Percentiles rank a stretch among this genome's conserved stretches.
Evolutionary conservation across 2,888 invertebrate genomes (phyloP).

Genomic region (Campoplex nolae): DNA sequence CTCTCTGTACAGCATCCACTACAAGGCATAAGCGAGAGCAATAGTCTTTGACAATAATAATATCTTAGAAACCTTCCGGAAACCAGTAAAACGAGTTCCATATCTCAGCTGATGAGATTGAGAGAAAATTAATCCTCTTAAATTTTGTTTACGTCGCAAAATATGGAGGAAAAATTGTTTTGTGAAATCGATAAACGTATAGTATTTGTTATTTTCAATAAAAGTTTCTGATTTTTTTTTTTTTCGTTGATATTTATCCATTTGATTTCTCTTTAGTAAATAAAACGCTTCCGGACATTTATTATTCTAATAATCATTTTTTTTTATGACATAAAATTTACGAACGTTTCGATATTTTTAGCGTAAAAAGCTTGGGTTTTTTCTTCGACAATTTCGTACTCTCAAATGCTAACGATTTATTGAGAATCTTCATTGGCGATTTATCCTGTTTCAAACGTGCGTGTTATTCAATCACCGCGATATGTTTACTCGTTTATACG

Average conservation of each 20-base stretch:
- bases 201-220: neutral
- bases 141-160: neutral
- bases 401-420: neutral
- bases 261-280: neutral
- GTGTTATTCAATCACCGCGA: neutral
- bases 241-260: neutral
- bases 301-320: neutral
- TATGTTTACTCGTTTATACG: neutral
- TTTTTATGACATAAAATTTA: neutral
- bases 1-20: neutral
- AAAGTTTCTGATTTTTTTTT: neutral
- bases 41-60: conserved; percentile 54
- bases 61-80: conserved; percentile 35
- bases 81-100: conserved; percentile 60
- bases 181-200: neutral
- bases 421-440: neutral
- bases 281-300: neutral
- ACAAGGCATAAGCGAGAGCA: conserved; percentile 3
- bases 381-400: neutral
- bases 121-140: conserved; percentile 19
- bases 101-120: conserved; percentile 12
- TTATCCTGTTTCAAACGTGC: neutral
- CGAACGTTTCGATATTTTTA: neutral
- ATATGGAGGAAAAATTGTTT: neutral
- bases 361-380: neutral